These are phyloP conservation scores for Malurus elegans DNA, from an alignment of 2,113 vertebrate genomes.

Conservation along the genomic window DNA sequence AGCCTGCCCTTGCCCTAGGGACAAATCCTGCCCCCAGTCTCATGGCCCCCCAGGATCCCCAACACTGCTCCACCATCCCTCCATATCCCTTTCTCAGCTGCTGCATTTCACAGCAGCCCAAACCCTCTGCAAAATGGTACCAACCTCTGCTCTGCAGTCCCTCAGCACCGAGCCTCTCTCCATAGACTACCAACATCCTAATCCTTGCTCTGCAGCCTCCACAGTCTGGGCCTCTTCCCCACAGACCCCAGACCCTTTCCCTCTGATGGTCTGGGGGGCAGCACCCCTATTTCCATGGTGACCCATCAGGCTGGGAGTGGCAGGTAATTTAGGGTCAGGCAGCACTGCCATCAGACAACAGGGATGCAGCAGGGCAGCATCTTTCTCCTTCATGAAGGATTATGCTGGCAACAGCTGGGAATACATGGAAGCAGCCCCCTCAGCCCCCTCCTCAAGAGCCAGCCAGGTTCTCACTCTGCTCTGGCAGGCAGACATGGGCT, in stretches of 20 bases:
- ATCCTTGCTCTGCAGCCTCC: background rate
- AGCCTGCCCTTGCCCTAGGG: background rate
- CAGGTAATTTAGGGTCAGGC: constrained; percentile 52
- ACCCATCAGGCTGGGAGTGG: background rate
- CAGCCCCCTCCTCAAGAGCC: background rate
- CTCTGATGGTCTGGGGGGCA: background rate
- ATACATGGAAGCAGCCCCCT: constrained; percentile 42
- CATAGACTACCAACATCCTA: background rate
- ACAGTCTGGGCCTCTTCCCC: background rate
- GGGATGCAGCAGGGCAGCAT: background rate
- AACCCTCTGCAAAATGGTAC: background rate
- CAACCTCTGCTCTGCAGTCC: background rate
- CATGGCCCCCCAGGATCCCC: background rate
- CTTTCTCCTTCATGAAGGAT: constrained; percentile 59
- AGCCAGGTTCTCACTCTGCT: background rate
- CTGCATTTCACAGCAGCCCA: background rate
- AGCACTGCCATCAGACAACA: background rate
- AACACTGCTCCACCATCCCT: background rate
- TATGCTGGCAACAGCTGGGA: constrained; percentile 68
- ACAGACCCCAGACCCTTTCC: background rate
- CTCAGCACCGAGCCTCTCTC: background rate
- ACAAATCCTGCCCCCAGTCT: background rate
- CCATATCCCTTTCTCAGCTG: background rate
- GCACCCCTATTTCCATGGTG: background rate
- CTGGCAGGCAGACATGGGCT: background rate